phyloP scores from a whole-genome alignment of 1,140 invertebrate species.

The Palaemon carinicauda region DNA sequence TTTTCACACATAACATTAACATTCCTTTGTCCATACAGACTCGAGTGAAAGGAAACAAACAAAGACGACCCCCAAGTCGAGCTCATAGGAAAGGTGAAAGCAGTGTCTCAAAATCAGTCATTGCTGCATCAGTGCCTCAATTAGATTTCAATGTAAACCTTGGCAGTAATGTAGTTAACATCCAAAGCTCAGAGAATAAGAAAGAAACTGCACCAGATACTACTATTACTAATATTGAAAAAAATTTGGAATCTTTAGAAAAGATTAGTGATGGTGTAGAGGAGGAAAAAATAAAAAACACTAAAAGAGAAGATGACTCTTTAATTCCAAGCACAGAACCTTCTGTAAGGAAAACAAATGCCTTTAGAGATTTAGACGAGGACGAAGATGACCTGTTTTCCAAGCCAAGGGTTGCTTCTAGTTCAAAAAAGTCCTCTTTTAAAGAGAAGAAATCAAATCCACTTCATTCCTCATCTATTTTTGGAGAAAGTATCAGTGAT shows the following conservation, averaged over 20 bases:
- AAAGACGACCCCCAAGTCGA: conserved; percentile 33
- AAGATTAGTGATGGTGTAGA: too few species aligned
- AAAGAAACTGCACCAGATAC: too few species aligned
- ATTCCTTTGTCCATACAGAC: conserved; percentile 5
- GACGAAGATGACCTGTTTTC: not conserved
- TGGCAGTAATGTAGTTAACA: too few species aligned
- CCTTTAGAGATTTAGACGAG: not conserved
- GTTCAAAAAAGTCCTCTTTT: not conserved
- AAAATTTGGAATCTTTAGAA: too few species aligned
- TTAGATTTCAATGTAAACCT: not conserved
- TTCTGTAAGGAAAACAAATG: too few species aligned
- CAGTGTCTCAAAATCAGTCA: not conserved
- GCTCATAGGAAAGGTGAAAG: conserved; percentile 11
- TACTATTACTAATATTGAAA: too few species aligned
- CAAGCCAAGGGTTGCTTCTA: conserved; percentile 11
- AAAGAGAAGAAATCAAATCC: too few species aligned
- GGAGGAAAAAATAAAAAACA: too few species aligned
- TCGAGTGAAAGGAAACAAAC: conserved; percentile 17
- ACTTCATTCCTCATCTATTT: not conserved
- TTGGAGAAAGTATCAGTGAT: conserved; percentile 36
- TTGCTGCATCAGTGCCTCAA: not conserved
- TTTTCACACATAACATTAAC: not conserved
- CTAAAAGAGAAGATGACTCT: too few species aligned
- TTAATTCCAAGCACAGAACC: too few species aligned
- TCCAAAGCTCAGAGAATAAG: too few species aligned